A percentile compares a stretch with the other conserved stretches of the same genome.
These are phyloP conservation scores for Cuniculus paca DNA, from an alignment of 2,797 vertebrate genomes.

Conservation along the genomic window DNA sequence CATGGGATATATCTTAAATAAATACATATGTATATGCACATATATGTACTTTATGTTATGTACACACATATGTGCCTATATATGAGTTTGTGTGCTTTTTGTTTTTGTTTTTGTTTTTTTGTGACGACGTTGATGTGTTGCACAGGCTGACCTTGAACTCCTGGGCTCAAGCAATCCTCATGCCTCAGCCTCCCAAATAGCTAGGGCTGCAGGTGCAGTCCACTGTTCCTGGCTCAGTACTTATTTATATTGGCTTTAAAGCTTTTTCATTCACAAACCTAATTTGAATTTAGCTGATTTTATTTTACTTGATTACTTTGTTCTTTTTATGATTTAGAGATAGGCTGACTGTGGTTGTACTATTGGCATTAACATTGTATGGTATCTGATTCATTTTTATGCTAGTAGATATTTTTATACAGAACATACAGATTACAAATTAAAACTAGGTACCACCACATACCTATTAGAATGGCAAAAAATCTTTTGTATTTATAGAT, in stretches of 20 bases:
- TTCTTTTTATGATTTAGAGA: conserved; percentile 50
- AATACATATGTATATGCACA: not conserved
- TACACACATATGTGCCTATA: not conserved
- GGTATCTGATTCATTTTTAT: conserved; percentile 24
- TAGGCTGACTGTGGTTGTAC: not conserved
- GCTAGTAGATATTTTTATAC: conserved; percentile 43
- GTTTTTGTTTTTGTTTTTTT: not conserved
- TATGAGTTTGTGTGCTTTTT: too few species aligned
- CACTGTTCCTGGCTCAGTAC: not conserved
- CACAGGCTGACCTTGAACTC: not conserved
- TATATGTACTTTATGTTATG: not conserved
- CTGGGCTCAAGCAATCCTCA: not conserved
- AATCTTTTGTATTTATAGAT: not conserved
- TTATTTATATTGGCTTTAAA: conserved; percentile 22
- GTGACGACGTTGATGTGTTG: not conserved
- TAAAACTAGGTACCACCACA: not conserved
- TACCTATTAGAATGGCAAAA: conserved; percentile 39
- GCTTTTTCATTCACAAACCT: conserved; percentile 32
- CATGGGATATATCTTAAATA: not conserved
- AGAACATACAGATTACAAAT: conserved; percentile 4
- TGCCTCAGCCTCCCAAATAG: not conserved
- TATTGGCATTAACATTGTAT: not conserved
- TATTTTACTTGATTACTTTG: conserved; percentile 55
- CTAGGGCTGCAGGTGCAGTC: not conserved
- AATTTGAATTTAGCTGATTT: conserved; percentile 55